Percentiles rank a stretch among this genome's conserved stretches.
Conservation (phyloP, 2,113 vertebrate species). For the Melanocharis versteri region DNA sequence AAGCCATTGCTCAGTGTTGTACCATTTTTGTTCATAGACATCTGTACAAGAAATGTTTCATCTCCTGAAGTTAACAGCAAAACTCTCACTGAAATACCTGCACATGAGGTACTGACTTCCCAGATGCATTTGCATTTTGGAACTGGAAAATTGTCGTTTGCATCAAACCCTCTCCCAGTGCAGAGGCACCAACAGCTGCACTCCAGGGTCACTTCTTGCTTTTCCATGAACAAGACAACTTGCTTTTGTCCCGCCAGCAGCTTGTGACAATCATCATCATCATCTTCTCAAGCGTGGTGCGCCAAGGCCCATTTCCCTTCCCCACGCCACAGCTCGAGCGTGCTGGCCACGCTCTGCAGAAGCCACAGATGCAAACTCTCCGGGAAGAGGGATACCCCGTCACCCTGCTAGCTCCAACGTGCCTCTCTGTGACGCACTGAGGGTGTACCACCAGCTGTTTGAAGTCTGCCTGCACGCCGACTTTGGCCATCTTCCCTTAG, state of each 20-base stretch:
- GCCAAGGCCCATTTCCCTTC: background rate
- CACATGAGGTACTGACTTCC: background rate
- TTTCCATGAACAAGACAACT: background rate
- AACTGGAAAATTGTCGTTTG: background rate
- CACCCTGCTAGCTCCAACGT: background rate
- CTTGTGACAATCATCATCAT: background rate
- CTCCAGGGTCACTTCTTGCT: background rate
- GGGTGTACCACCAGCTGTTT: background rate
- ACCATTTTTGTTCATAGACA: background rate
- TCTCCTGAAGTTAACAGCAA: background rate
- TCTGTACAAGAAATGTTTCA: background rate
- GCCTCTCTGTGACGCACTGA: background rate
- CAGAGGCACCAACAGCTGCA: accelerated
- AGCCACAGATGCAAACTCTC: background rate
- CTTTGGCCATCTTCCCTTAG: background rate
- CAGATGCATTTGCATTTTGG: background rate
- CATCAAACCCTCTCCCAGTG: background rate
- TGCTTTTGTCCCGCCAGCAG: background rate
- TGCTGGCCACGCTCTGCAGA: background rate
- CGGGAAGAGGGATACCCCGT: background rate
- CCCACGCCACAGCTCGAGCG: background rate
- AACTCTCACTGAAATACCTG: background rate
- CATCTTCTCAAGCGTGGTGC: background rate
- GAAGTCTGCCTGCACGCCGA: background rate
- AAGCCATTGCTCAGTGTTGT: background rate